Conservation (phyloP, 2,797 vertebrate species). For the Naso thynnoides region DNA sequence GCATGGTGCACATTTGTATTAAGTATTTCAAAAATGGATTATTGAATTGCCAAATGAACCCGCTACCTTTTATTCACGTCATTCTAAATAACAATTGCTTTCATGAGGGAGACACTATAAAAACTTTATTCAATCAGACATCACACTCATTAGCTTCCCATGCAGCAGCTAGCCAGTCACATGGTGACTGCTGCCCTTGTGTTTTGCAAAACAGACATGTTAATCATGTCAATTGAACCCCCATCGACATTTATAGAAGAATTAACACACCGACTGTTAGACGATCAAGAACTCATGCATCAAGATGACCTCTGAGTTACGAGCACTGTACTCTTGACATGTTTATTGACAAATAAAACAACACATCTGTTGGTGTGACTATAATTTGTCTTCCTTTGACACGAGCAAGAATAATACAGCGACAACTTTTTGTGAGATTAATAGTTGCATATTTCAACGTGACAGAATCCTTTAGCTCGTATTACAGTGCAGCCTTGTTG, state of each 20-base stretch:
- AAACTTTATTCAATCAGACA: slow-evolving; percentile 1
- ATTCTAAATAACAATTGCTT: slow-evolving; percentile 17
- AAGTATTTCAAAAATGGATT: not conserved
- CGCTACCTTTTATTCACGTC: slow-evolving; percentile 22
- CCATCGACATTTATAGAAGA: slow-evolving; percentile 32
- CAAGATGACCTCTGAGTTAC: slow-evolving; percentile 31
- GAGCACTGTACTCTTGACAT: slow-evolving; percentile 19
- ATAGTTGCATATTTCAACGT: slow-evolving; percentile 25
- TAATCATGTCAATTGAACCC: slow-evolving; percentile 17
- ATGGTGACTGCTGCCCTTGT: slow-evolving; percentile 14
- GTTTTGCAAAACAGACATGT: slow-evolving; percentile 35
- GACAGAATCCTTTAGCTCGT: not conserved
- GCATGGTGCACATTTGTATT: not conserved
- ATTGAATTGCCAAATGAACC: slow-evolving; percentile 20
- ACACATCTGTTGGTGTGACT: slow-evolving; percentile 15
- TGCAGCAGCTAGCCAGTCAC: not conserved
- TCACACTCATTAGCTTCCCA: not conserved
- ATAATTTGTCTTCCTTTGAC: slow-evolving; percentile 5
- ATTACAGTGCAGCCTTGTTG: slow-evolving; percentile 26
- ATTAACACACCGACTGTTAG: slow-evolving; percentile 23
- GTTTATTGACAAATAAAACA: slow-evolving; percentile 48
- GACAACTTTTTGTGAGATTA: slow-evolving; percentile 9
- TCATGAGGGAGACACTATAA: not conserved
- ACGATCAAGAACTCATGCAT: slow-evolving; percentile 42
- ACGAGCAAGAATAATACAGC: not conserved